Conservation (phyloP, 1,140 invertebrate genomes). For the Apis florea region DNA sequence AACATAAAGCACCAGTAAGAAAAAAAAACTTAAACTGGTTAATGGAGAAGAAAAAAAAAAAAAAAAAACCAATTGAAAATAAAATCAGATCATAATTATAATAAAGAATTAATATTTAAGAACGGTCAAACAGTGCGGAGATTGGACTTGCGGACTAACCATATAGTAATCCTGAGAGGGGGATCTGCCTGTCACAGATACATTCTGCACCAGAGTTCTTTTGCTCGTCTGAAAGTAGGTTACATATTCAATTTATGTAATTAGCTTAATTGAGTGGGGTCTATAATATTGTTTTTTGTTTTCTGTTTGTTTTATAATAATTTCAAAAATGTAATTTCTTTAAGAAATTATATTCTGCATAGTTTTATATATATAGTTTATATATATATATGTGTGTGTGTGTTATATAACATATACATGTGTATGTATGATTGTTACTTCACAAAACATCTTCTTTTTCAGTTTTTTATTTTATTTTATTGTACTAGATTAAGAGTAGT, state of each 20-base stretch:
- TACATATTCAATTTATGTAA: constrained; percentile 79
- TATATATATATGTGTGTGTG: no score
- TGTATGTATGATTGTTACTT: background rate
- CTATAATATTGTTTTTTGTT: constrained; percentile 23
- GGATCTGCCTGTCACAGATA: constrained; percentile 82
- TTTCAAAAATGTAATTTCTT: background rate
- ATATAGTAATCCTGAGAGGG: constrained; percentile 82
- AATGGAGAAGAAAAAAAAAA: constrained; percentile 37
- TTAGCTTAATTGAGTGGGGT: constrained; percentile 61
- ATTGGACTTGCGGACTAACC: constrained; percentile 81
- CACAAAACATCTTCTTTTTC: background rate
- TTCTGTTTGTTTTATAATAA: constrained; percentile 35
- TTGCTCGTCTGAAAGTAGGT: constrained; percentile 82
- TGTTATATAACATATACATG: background rate
- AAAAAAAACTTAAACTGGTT: constrained; percentile 52
- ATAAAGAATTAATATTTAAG: constrained; percentile 75
- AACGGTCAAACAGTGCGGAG: constrained; percentile 81
- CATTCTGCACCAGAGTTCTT: constrained; percentile 82
- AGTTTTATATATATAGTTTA: background rate
- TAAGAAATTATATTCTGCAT: no score
- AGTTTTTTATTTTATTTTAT: background rate
- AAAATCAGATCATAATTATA: constrained; percentile 54
- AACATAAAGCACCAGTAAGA: constrained; percentile 36
- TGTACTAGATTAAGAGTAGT: constrained; percentile 12
- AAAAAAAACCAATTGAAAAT: constrained; percentile 24